Base-by-base conservation (phyloP, 2,888 invertebrate genomes). In the Terebella lapidaria region DNA sequence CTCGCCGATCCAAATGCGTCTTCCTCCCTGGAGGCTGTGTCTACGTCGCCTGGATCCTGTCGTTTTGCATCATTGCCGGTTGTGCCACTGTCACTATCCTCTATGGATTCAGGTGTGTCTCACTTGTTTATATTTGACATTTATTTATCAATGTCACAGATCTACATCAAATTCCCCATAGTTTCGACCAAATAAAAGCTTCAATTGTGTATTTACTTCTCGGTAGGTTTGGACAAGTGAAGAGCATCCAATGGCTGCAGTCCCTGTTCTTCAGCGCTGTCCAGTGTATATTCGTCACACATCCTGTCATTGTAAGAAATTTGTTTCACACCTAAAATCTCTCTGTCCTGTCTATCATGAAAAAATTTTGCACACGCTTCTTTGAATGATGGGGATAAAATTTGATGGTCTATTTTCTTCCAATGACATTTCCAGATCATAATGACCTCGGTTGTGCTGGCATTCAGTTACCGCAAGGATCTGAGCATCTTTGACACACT, bases 191-290 rank as follows among this genome's bases (percentile, higher is more conserved):
- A n/a, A n/a, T n/a, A n/a, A n/a, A n/a, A n/a, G n/a, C n/a, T n/a
- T n/a, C n/a, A n/a, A n/a, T n/a, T n/a, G n/a, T n/a, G n/a, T n/a
- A n/a, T n/a, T n/a, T n/a, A n/a, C n/a, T n/a, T n/a, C n/a, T n/a
- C n/a, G n/a, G n/a, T 67, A 77, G 77, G 62, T 77, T 79, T 71
- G 76, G 78, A 15, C 62, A 65, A 5, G 68, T 70, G 3, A 75
- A 73, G 67, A 74, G 74, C 57, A 71, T 72, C 1, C 64, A 73
- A 62, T 79, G 78, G 78, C 60, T 78, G 49, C 78, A 79, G 70
- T 76, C 78, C 1, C 67, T 78, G 4, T 75, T 77, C 71, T 76
- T 79, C 71, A 77, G 76, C 57, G 64, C 75, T 54, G 69, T 78
- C 58, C 69, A 74, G 52, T 78, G 77, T 62, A 67, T 77, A 28